These are phyloP conservation scores for Aspidiotus destructor DNA, from an alignment of 2,888 invertebrate species.

Conservation along the genomic window DNA sequence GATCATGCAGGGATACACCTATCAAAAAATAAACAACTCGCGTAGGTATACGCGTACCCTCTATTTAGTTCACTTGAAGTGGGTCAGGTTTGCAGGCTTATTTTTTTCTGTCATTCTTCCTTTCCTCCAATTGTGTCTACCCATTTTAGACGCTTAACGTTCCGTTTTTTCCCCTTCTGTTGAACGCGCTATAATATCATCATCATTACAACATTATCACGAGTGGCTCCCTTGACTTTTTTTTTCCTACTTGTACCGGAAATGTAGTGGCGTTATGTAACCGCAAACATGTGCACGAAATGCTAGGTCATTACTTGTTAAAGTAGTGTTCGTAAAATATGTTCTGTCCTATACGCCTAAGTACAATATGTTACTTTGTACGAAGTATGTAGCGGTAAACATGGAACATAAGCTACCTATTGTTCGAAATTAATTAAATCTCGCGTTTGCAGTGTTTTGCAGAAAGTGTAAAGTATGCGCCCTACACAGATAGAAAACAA, in stretches of 20 bases:
- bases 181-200: background rate
- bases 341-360: slow-evolving; percentile 1
- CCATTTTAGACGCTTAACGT: background rate
- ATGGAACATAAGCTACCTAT: background rate
- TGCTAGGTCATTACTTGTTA: slow-evolving; percentile 30
- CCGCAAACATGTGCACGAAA: slow-evolving; percentile 33
- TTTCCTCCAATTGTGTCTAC: background rate
- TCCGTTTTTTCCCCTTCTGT: background rate
- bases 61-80: slow-evolving; percentile 8
- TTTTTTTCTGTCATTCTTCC: background rate
- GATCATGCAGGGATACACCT: background rate
- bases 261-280: slow-evolving; percentile 31
- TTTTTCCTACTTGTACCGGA: slow-evolving; percentile 25
- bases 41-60: background rate
- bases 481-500: no score
- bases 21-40: slow-evolving; percentile 3
- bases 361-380: background rate
- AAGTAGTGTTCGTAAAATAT: slow-evolving; percentile 26
- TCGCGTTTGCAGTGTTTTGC: background rate
- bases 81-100: slow-evolving; percentile 7
- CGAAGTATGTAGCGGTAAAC: background rate
- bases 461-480: no score
- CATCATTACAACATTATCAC: background rate
- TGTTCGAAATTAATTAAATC: slow-evolving; percentile 4
- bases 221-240: slow-evolving; percentile 6